Base-by-base conservation (phyloP, 2,113 vertebrate genomes). In the Helogale parvula region DNA sequence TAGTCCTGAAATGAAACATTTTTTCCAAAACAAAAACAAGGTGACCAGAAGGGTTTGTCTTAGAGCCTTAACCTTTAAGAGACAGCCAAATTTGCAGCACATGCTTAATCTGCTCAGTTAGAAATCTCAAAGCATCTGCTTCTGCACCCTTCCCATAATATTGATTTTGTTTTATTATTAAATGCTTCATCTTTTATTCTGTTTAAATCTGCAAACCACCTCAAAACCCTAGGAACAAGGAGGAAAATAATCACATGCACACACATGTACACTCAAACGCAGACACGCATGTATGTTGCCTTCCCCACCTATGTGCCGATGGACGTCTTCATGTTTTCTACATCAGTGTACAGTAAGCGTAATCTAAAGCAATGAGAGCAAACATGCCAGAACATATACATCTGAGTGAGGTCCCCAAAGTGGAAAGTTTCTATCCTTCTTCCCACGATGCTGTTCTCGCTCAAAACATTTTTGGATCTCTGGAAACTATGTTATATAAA, bases 121-220 rank as follows among this genome's bases (percentile, higher is more conserved):
- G 38, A 95, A 72, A 76, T 88, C 50, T 45, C 54, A 11, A 94
- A 81, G 38, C 47, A 35, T 15, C 65, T 38, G 12, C 33, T 74
- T 76, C 33, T 68, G 10, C 2, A 81, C n/a, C 35, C 4, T 79
- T 88, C 68, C n/a, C 27, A 5, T 65, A 47, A 86, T 71, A 50
- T 79, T 92, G 71, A 54, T 72, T 79, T 41, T 41, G 29, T 80
- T 88, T 96, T 85, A 54, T 88, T 82, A 81, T 87, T 47, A 76
- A 81, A 29, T 87, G 45, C 47, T 21, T 94, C 41, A 80, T 86
- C 76, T 80, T 83, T 21, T 94, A 77, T 52, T 89, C 84, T 69
- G 33, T 74, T 74, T 72, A 33, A 60, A 50, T 74, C 71, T 52
- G 8, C 23, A 72, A 94, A 35, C 27, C 45, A 96, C 45, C 38